Evolutionary conservation across 2,888 invertebrate species (phyloP), one percentile per base, ranked within the genome.

Genomic region (Drosophila tanythrix): DNA sequence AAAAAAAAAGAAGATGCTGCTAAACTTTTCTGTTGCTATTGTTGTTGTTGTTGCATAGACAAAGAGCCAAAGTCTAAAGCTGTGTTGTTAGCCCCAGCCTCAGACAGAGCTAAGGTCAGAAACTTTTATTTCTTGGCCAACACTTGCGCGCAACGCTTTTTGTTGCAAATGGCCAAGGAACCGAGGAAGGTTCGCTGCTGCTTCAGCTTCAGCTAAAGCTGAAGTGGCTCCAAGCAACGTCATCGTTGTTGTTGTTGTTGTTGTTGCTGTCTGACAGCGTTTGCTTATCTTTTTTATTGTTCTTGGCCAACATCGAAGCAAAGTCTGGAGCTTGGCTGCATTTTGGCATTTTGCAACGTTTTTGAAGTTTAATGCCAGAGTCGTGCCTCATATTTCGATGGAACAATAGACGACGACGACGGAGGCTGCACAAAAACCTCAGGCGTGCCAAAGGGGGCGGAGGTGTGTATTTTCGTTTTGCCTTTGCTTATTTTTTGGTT

Each of bases 51-150:
- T 61, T 79, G 85, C 88, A 84, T 87, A 83, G 89, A 89, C 83
- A 85, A 88, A 89, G 90, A 82, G 70, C 70, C 43, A 50, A 36
- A 62, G 70, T 67, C 70, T 65, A 48, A 52, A 57, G 55, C 74
- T 53, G 65, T 63, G 64, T 73, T 64, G 57, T 48, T 59, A 60
- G 67, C 48, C 66, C 61, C 40, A 29, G 71, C 40, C 62, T 50
- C 50, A 38, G 61, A 51, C 72, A 48, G 70, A 68, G 83, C 88
- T 84, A 87, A 87, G 87, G 87, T 87, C 87, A 87, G 87, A 90
- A 87, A 89, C 87, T 87, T 85, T 87, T 87, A 87, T 87, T 89
- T 90, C 87, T 87, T 87, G 80, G 87, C 90, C 89, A 89, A 89
- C 88, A 87, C 90, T 89, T 90, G 88, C 79, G 82, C 70, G 71